phyloP scores from a whole-genome alignment of 2,113 vertebrate genomes.

The Microcebus ravelobensis region DNA sequence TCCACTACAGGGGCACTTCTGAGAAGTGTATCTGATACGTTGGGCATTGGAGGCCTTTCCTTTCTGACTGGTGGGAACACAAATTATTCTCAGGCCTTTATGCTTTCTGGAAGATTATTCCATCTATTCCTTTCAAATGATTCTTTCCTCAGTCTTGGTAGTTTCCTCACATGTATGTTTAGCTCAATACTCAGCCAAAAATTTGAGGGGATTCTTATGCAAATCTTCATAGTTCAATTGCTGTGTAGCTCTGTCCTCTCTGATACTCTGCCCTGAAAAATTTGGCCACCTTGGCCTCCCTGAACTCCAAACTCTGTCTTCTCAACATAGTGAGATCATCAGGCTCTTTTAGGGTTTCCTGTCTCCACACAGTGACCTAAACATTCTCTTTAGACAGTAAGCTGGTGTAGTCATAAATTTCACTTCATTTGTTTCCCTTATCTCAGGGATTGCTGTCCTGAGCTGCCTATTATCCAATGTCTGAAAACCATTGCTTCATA shows the following conservation, averaged over 20 bases:
- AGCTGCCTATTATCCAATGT: neutral
- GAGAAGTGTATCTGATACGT: neutral
- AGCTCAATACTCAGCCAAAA: neutral
- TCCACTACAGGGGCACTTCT: neutral
- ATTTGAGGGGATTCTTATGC: neutral
- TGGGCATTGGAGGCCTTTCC: neutral
- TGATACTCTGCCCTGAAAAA: neutral
- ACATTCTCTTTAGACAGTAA: neutral
- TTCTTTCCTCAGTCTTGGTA: neutral
- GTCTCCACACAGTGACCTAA: neutral
- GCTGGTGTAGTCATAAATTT: neutral
- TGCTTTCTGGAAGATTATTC: neutral
- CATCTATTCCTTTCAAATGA: neutral
- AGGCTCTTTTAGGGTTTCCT: neutral
- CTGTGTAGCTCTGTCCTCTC: neutral
- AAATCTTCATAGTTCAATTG: neutral
- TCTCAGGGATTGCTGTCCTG: neutral
- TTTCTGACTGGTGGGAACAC: neutral
- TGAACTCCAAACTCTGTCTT: constrained; percentile 15
- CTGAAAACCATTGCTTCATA: neutral
- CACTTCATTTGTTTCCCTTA: neutral
- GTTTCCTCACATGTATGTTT: neutral
- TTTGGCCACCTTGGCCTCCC: neutral
- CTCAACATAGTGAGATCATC: neutral
- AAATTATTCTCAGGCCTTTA: neutral